These are phyloP conservation scores for Thunnus maccoyii DNA, from an alignment of 2,113 vertebrate species.

Conservation along the genomic window DNA sequence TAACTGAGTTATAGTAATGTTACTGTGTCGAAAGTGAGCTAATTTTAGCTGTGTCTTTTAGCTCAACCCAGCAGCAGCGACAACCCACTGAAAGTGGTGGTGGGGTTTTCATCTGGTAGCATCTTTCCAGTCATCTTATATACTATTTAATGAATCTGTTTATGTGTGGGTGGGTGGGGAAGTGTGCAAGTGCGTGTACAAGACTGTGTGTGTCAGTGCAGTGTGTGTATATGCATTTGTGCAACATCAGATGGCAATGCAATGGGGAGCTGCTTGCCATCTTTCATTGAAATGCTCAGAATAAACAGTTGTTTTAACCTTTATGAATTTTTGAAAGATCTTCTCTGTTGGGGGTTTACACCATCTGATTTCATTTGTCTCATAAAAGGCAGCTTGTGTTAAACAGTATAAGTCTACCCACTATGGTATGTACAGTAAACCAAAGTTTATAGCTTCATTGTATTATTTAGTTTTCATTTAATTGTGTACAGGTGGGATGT, in stretches of 20 bases:
- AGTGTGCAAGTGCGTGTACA: slow-evolving; percentile 12
- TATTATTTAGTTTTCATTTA: not conserved
- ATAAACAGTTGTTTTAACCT: slow-evolving; percentile 83
- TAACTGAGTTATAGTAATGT: too few species aligned
- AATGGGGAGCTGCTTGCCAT: slow-evolving; percentile 55
- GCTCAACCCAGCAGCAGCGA: too few species aligned
- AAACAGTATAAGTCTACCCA: slow-evolving; percentile 13
- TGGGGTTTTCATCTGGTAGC: too few species aligned
- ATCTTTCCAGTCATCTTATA: slow-evolving; percentile 4
- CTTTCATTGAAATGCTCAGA: slow-evolving; percentile 70
- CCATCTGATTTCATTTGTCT: slow-evolving; percentile 73
- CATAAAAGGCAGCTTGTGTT: slow-evolving; percentile 55
- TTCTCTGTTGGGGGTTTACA: slow-evolving; percentile 72
- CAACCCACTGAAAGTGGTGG: too few species aligned
- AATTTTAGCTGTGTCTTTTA: too few species aligned
- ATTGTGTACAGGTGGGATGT: not conserved
- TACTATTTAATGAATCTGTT: slow-evolving; percentile 10
- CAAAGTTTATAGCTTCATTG: not conserved
- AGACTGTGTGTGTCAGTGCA: slow-evolving; percentile 3
- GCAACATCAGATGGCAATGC: slow-evolving; percentile 60
- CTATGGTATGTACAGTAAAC: slow-evolving; percentile 5
- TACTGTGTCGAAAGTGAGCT: too few species aligned
- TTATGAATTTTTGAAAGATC: slow-evolving; percentile 77
- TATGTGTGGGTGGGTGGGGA: not conserved
- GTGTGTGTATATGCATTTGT: slow-evolving; percentile 39